Evolutionary conservation across 2,113 vertebrate species (phyloP), one percentile per base, ranked within the genome.

Genomic region (Prunella fulvescens): DNA sequence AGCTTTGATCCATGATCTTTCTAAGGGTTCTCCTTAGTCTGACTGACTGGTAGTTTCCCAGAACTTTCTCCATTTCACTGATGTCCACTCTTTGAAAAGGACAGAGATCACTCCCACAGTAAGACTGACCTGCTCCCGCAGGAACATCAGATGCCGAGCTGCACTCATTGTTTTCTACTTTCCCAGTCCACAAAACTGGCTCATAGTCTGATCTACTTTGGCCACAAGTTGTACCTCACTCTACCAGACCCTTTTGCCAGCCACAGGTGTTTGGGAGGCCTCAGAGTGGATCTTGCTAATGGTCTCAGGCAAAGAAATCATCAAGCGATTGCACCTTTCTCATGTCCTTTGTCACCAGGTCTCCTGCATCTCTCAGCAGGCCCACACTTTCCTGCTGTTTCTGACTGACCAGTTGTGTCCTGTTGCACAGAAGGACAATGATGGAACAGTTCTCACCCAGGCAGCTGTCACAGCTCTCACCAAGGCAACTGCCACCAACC

Each of bases 281-380:
- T 16, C 25, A 47, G 35, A 54, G 23, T 58, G 19, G 51, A 62
- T 20, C 14, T 74, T 2, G 1, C 2, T 29, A 13, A 58, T 50
- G 29, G 74, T 24, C 3, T 61, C n/a, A 62, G 18, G 58, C 25
- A 81, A 73, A 66, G 20, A 35, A 58, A 33, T 5, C 20, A 57
- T 45, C 0, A 0, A 65, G 48, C 14, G 56, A 23, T 40, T n/a
- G n/a, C 12, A 3, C 10, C 31, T 80, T 76, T 72, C 14, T 31
- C 26, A 12, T 25, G 15, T 57, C 31, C 31, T 60, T 60, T 61
- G 44, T 62, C 51, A 35, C 29, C 51, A 74, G 19, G 17, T 69
- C 2, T 4, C 29, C 39, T 37, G 14, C 18, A 78, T 37, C 13
- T 39, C 48, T 76, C 37, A 51, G 47, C 14, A 14, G 18, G 11